phyloP scores from a whole-genome alignment of 2,797 vertebrate genomes.

The Zalophus californianus region DNA sequence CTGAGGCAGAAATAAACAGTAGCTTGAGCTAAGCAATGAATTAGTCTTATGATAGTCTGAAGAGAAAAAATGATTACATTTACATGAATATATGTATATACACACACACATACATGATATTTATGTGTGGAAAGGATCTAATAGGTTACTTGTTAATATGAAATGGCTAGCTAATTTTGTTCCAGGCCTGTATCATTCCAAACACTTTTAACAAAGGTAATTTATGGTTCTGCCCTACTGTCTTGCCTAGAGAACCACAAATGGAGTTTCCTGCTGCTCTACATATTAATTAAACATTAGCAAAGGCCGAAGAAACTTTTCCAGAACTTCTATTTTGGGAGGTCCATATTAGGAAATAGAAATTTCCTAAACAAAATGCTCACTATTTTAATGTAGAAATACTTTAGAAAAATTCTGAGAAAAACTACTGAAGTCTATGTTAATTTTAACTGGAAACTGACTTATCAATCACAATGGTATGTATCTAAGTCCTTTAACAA shows the following conservation, averaged over 20 bases:
- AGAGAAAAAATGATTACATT: slow-evolving; percentile 2
- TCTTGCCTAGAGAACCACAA: neutral
- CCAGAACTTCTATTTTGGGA: neutral
- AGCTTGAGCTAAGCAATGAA: slow-evolving; percentile 26
- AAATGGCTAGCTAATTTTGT: neutral
- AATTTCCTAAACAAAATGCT: slow-evolving; percentile 9
- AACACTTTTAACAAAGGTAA: slow-evolving; percentile 1
- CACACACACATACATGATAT: neutral
- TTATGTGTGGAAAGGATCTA: neutral
- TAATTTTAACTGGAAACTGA: slow-evolving; percentile 27
- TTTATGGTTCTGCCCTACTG: neutral
- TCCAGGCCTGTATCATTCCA: neutral
- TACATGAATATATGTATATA: neutral
- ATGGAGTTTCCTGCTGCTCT: neutral
- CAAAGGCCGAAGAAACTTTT: neutral
- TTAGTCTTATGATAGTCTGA: neutral
- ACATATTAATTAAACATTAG: slow-evolving; percentile 1
- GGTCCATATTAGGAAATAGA: neutral
- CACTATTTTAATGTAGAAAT: slow-evolving; percentile 29
- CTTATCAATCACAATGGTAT: neutral
- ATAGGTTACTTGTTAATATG: neutral
- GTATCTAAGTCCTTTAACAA: neutral
- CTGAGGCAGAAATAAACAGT: slow-evolving; percentile 40
- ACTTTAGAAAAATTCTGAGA: neutral
- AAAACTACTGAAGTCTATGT: neutral